Evolutionary conservation across 2,888 invertebrate genomes (phyloP).

Genomic region (Hypomecis punctinalis): DNA sequence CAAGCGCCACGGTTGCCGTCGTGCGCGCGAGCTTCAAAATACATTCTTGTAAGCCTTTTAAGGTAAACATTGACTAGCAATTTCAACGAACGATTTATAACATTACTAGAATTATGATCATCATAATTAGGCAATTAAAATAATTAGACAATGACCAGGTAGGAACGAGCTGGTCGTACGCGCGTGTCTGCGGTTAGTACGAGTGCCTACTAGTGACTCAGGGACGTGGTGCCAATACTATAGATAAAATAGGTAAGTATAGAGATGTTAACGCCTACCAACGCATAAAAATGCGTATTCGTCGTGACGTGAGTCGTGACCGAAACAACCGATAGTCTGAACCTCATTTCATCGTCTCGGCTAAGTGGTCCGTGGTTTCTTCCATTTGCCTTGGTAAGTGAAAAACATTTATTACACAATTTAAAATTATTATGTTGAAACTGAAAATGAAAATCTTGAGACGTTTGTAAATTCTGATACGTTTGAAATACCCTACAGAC

Average conservation of each 20-base stretch:
- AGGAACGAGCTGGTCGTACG: neutral
- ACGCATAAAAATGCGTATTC: conserved; percentile 9
- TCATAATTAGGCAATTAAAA: conserved; percentile 1
- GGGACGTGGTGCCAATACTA: neutral
- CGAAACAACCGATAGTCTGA: neutral
- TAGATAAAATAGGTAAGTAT: too few relatives aligned
- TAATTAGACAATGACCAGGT: conserved; percentile 2
- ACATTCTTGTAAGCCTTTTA: too few relatives aligned
- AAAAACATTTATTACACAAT: too few relatives aligned
- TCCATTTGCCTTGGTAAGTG: neutral
- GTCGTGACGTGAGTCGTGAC: conserved; percentile 6
- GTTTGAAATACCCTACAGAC: too few relatives aligned
- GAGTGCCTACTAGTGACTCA: neutral
- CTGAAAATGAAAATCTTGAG: too few relatives aligned
- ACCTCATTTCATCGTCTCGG: conserved; percentile 2
- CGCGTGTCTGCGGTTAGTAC: neutral
- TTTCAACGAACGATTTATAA: too few relatives aligned
- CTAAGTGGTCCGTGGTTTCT: conserved; percentile 1
- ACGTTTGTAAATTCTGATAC: too few relatives aligned
- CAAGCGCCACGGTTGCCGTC: too few relatives aligned
- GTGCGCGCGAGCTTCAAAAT: too few relatives aligned
- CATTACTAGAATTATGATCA: too few relatives aligned
- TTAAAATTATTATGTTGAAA: too few relatives aligned
- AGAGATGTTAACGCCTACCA: neutral
- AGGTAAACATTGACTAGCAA: too few relatives aligned